Evolutionary conservation across 2,113 vertebrate genomes (phyloP), one percentile per base, ranked within the genome.

Genomic region (Lonchura striata): DNA sequence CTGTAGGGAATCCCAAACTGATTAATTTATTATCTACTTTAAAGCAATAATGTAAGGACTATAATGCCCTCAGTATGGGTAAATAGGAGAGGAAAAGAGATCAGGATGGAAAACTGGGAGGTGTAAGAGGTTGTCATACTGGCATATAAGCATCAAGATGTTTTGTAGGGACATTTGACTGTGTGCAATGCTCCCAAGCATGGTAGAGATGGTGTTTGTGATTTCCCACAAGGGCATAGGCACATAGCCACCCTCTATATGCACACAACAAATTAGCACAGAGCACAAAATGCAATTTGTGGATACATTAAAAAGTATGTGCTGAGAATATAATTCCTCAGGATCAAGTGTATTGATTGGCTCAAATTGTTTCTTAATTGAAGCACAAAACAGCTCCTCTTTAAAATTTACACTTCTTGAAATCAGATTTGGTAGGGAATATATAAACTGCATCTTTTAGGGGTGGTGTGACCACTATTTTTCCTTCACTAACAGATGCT

Each of bases 181-280:
- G 1, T 5, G 8, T 30, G 59, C 28, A 13, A 13, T 15, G 20
- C 42, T 69, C 54, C n/a, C 0, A 3, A 4, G 24, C 0, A 1
- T 2, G 19, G 7, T n/a, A 19, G 54, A 53, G 42, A 8, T 22
- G n/a, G n/a, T 20, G 41, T 41, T 56, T 60, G 44, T 16, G 15
- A 2, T 12, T 52, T 69, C 42, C 37, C 41, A 13, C 27, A 42
- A 76, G 42, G 77, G 35, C 47, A 59, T 53, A 54, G 46, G 23
- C 3, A 6, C 30, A 24, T 14, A 72, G 27, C 14, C 81, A 17
- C 24, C 22, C 0, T 1, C 42, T n/a, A 1, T 10, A 23, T 3
- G 5, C 2, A 11, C 57, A 27, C 13, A 65, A 5, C 15, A 41
- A 3, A 12, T 11, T 63, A 50, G 6, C 74, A 68, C 1, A 2